Conservation (phyloP, 2,113 vertebrate species). For the Ammodytes marinus region DNA sequence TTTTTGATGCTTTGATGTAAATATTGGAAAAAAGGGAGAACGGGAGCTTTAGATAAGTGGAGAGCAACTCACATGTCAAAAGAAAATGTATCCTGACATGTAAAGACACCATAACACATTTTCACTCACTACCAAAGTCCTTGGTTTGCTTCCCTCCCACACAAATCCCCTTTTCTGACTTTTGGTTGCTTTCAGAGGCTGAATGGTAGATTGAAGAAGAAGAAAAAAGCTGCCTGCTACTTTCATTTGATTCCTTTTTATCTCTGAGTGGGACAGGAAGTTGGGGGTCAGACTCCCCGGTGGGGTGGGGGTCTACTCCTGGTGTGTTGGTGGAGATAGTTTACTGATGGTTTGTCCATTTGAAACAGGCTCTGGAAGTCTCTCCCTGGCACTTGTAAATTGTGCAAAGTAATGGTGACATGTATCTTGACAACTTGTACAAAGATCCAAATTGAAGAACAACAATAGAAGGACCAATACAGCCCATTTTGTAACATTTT, state of each 20-base stretch:
- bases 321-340: conserved; percentile 61
- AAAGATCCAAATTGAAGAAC: conserved; percentile 89
- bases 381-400: conserved; percentile 89
- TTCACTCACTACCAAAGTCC: conserved; percentile 80
- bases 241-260: conserved; percentile 74
- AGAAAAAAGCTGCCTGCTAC: conserved; percentile 70
- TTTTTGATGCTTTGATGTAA: conserved; percentile 96
- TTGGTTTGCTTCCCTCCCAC: conserved; percentile 77
- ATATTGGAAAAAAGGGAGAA: conserved; percentile 91
- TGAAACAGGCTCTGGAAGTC: conserved; percentile 78
- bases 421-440: conserved; percentile 88
- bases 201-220: conserved; percentile 72
- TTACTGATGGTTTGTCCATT: conserved; percentile 75
- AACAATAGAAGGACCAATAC: conserved; percentile 93
- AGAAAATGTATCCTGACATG: conserved; percentile 76
- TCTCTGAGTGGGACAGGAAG: conserved; percentile 73
- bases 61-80: conserved; percentile 80
- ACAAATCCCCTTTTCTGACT: conserved; percentile 63
- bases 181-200: conserved; percentile 75
- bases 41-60: conserved; percentile 86
- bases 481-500: conserved; percentile 98
- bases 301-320: conserved; percentile 47
- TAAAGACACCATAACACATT: conserved; percentile 74
- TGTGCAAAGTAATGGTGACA: conserved; percentile 85
- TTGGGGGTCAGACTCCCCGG: conserved; percentile 67